Evolutionary conservation across 2,888 invertebrate genomes (phyloP), one percentile per base, ranked within the genome.

Genomic region (Catotricha subobsoleta): DNA sequence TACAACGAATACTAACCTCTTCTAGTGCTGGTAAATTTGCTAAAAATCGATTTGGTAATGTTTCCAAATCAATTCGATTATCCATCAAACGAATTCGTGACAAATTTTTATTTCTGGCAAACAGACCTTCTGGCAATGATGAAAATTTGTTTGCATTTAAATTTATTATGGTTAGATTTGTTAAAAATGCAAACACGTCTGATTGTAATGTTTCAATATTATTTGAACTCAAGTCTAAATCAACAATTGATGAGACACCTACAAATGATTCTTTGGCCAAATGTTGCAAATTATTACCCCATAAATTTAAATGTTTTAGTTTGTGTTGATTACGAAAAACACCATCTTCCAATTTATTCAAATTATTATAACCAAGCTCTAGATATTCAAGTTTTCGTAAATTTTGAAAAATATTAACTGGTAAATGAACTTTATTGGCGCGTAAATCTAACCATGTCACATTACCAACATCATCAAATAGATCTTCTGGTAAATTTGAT

Each of bases 221-320:
- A 56, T 81, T 83, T 12, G 67, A 62, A 49, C 75, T 73, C 41
- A 87, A 57, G 60, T 81, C 80, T 45, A 87, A 64, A 47, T 70
- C 69, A 49, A 68, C 65, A 4, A 86, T 62, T 0, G 71, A 69
- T 23, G 66, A 60, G 3, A 77, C 66, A 36, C 76, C 71, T 23
- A 69, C 67, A 52, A 82, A 79, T 45, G 72, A 66, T 43, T 71
- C 66, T 45, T 69, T 65, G 13, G 72, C 67, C 29, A 82, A 65
- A 57, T 72, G 69, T 19, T 64, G 68, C 42, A 84, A 61, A 48
- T 71, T 68, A 54, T 81, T 84, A 50, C 71, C 68, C 72, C 76
- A 77, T 25, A 83, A 56, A 50, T 78, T 76, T 40, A 84, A 60
- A 37, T 71, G 66, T 41, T 62, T 60, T 44, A 82, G 56, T 48